These are phyloP conservation scores for Venusia cambrica DNA, from an alignment of 2,888 invertebrate species.

Conservation along the genomic window DNA sequence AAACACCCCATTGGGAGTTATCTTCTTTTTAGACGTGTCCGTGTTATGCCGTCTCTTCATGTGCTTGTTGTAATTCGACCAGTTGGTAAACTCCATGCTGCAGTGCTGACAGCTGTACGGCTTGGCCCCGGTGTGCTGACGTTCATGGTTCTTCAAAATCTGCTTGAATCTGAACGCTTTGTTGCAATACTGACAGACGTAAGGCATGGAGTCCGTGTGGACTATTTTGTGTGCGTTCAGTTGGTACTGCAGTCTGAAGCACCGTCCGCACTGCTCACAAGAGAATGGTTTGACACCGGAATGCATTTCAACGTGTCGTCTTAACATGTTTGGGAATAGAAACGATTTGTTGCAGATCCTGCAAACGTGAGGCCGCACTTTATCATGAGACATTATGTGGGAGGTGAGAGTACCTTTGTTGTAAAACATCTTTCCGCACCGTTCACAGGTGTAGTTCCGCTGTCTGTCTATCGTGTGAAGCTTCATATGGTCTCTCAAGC, in stretches of 20 bases:
- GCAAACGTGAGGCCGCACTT: conserved; percentile 62
- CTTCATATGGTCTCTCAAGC: conserved; percentile 77
- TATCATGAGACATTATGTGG: conserved; percentile 68
- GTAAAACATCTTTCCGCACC: conserved; percentile 70
- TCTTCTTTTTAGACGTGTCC: conserved; percentile 72
- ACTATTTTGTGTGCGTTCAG: conserved; percentile 87
- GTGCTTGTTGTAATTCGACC: conserved; percentile 92
- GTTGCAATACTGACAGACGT: conserved; percentile 87
- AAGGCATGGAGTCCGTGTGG: conserved; percentile 90
- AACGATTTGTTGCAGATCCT: conserved; percentile 69
- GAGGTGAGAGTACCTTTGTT: conserved; percentile 69
- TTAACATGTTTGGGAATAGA: conserved; percentile 64
- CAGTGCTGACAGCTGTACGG: conserved; percentile 88
- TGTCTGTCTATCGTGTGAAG: conserved; percentile 74
- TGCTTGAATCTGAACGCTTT: conserved; percentile 89
- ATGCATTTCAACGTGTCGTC: conserved; percentile 71
- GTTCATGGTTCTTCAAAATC: conserved; percentile 85
- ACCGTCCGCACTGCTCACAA: conserved; percentile 67
- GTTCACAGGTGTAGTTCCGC: conserved; percentile 66
- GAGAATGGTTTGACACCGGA: conserved; percentile 65
- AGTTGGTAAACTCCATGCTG: conserved; percentile 87
- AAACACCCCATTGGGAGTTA: conserved; percentile 76
- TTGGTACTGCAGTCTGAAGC: conserved; percentile 84
- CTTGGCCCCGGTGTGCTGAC: conserved; percentile 86
- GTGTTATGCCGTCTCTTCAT: conserved; percentile 87